phyloP scores from a whole-genome alignment of 2,888 invertebrate genomes.

The Pristionchus mayeri region DNA sequence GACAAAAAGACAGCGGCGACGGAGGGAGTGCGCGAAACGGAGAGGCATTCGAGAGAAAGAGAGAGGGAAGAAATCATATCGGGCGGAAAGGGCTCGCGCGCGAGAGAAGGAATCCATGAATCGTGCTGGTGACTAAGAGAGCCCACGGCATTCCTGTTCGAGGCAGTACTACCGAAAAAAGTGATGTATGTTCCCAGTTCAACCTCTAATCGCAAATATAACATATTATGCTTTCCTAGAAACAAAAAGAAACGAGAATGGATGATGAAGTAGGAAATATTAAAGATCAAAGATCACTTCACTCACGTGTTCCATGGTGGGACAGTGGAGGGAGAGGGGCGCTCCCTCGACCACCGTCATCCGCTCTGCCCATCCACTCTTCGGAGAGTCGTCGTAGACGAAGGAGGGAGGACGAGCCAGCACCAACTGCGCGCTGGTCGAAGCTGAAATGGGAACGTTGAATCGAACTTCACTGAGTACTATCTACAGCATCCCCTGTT shows the following conservation, averaged over 20 bases:
- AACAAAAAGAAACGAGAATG: neutral
- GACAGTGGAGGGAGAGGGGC: slow-evolving; percentile 34
- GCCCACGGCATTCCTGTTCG: neutral
- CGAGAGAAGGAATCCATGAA: slow-evolving; percentile 23
- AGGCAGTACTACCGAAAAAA: slow-evolving; percentile 35
- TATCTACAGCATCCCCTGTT: too few species aligned
- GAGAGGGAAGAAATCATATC: slow-evolving; percentile 3
- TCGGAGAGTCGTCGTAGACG: slow-evolving; percentile 34
- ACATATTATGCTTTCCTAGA: too few species aligned
- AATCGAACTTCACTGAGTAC: too few species aligned
- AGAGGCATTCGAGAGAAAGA: neutral
- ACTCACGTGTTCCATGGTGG: slow-evolving; percentile 9
- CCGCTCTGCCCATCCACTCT: slow-evolving; percentile 21
- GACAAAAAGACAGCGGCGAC: neutral
- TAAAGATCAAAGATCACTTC: neutral
- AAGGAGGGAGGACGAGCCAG: slow-evolving; percentile 57
- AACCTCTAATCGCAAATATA: too few species aligned
- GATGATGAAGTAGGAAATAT: neutral
- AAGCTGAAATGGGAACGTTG: neutral
- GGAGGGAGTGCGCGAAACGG: neutral
- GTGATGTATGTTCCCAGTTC: neutral
- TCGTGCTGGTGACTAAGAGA: neutral
- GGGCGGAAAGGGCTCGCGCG: slow-evolving; percentile 16
- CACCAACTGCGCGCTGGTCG: slow-evolving; percentile 51
- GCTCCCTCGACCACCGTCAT: slow-evolving; percentile 6